Evolutionary conservation across 2,888 invertebrate species (phyloP).

Genomic region (Mechanitis mazaeus): DNA sequence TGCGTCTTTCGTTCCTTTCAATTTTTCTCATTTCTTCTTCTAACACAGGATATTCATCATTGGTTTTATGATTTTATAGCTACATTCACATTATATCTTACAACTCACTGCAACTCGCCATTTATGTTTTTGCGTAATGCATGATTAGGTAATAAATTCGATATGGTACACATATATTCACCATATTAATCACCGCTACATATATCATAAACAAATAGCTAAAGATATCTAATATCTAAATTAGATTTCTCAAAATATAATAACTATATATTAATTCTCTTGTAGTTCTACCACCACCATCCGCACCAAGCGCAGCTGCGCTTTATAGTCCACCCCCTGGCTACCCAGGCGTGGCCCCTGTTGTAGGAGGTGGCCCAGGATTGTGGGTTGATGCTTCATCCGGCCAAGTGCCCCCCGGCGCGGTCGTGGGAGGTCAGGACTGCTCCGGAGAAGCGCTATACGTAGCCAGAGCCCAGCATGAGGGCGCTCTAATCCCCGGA

Average conservation of each 20-base stretch:
- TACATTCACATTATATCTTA: too few relatives aligned
- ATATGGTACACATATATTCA: too few relatives aligned
- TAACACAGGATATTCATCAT: not conserved
- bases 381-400: conserved; percentile 78
- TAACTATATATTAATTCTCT: conserved; percentile 4
- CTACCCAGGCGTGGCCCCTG: conserved; percentile 33
- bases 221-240: not conserved
- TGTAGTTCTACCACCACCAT: conserved; percentile 46
- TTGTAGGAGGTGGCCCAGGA: conserved; percentile 49
- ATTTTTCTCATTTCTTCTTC: conserved; percentile 23
- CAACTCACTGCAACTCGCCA: too few relatives aligned
- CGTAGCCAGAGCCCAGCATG: conserved; percentile 84
- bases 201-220: conserved; percentile 7
- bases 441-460: conserved; percentile 77
- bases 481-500: conserved; percentile 88
- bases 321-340: conserved; percentile 55
- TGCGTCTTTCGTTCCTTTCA: conserved; percentile 22
- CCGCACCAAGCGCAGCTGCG: conserved; percentile 57
- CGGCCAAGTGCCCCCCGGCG: conserved; percentile 83
- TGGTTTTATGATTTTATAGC: too few relatives aligned
- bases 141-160: too few relatives aligned
- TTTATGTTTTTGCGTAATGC: too few relatives aligned
- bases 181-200: too few relatives aligned
- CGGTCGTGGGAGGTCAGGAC: conserved; percentile 80
- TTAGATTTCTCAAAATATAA: not conserved